Evolutionary conservation across 2,113 vertebrate species (phyloP), one percentile per base, ranked within the genome.

Genomic region (Xenotilapia flavipinnis): DNA sequence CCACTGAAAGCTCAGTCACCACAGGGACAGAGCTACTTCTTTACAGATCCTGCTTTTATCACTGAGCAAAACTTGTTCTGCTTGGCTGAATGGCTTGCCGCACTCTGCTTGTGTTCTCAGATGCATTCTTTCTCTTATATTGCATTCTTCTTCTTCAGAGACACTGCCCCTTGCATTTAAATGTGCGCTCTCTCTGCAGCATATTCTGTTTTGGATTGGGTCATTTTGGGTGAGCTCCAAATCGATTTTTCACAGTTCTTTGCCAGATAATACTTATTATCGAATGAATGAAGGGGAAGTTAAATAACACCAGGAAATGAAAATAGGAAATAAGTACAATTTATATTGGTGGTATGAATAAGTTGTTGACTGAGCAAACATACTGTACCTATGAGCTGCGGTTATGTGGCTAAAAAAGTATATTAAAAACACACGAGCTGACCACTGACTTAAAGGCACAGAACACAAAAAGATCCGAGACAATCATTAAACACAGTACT

Each of bases 241-340:
- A 86, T 83, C 53, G 23, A 85, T 90, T 81, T 84, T 87, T 89
- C 85, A 91, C 75, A 86, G 56, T 49, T 65, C 45, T 62, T 53
- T 90, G 86, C 80, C 80, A 85, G 83, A 90, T 79, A 79, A 86
- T 87, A 79, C 81, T 70, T 85, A 86, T 85, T 83, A 87, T 88
- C 33, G 86, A 85, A 42, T 83, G 55, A 91, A 89, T 40, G 21
- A 23, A 86, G 85, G 54, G 87, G 90, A 94, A 93, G 92, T 91
- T 91, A 26, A 31, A 86, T 12, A 87, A 80, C 36, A 87, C 85
- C 81, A 85, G 88, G 90, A 94, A 91, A 92, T 90, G 81, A 91
- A 90, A 94, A 94, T 82, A 89, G 75, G 92, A 93, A 92, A 93
- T 80, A 89, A 87, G 60, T 83, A 79, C 81, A 70, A 28, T 6